phyloP scores from a whole-genome alignment of 2,113 vertebrate genomes.

The Corvus cornix region DNA sequence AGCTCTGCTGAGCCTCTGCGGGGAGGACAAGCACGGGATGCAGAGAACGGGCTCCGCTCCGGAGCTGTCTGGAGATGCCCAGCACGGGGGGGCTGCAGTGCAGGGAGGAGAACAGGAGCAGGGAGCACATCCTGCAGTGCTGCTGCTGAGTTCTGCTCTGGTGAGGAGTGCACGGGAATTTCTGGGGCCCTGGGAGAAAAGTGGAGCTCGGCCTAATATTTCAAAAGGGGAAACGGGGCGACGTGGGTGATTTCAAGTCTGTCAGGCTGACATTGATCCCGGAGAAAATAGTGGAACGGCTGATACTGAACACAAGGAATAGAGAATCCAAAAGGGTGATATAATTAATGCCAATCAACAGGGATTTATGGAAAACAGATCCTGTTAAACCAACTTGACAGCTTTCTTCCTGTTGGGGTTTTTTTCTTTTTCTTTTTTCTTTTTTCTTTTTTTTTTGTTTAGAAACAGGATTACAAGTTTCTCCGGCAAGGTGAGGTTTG shows the following conservation, averaged over 20 bases:
- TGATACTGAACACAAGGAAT: slow-evolving; percentile 13
- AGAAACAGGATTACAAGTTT: not conserved
- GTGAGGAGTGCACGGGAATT: not conserved
- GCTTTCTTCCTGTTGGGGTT: not conserved
- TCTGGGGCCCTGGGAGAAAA: not conserved
- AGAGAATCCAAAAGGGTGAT: slow-evolving; percentile 33
- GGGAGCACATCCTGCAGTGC: accelerated
- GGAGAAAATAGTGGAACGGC: not conserved
- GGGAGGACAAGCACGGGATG: accelerated
- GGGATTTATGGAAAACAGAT: slow-evolving; percentile 49
- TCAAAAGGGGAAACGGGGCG: not conserved
- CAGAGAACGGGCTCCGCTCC: accelerated
- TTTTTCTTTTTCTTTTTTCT: not conserved
- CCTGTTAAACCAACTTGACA: slow-evolving; percentile 26
- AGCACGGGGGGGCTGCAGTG: not conserved
- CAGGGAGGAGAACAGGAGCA: not conserved
- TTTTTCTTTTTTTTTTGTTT: not conserved
- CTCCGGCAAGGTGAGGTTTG: not conserved
- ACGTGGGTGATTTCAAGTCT: not conserved
- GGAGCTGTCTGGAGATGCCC: not conserved
- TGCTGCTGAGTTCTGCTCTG: accelerated
- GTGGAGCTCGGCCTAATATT: not conserved
- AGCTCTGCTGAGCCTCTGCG: not conserved
- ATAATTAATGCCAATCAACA: slow-evolving; percentile 56
- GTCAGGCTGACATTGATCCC: slow-evolving; percentile 52